phyloP scores from a whole-genome alignment of 2,113 vertebrate species.

The Plestiodon gilberti region DNA sequence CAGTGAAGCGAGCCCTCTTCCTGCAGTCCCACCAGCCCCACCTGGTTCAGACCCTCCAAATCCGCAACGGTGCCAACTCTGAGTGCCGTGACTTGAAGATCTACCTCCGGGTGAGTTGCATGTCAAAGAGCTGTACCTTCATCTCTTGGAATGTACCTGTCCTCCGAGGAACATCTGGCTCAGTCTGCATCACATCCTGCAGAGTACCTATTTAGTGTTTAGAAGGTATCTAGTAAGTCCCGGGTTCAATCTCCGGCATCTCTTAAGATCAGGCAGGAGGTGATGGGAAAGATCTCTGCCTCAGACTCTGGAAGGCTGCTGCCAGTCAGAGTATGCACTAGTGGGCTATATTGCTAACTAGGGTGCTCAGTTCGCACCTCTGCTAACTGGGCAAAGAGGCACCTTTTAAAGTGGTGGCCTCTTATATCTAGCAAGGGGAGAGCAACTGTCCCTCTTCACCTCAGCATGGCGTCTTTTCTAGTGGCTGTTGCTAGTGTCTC shows the following conservation, averaged over 20 bases:
- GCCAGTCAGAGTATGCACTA: too few species aligned
- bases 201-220: background rate
- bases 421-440: too few species aligned
- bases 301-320: background rate
- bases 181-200: background rate
- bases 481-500: too few species aligned
- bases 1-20: conserved; percentile 84
- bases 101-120: conserved; percentile 82
- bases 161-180: background rate
- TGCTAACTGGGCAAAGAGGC: too few species aligned
- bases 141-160: too few species aligned
- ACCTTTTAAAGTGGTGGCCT: too few species aligned
- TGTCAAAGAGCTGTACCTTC: too few species aligned
- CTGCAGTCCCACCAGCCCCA: conserved; percentile 78
- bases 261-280: background rate
- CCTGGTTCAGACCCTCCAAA: conserved; percentile 72
- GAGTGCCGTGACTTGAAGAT: conserved; percentile 84
- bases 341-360: too few species aligned
- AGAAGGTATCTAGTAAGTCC: background rate
- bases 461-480: too few species aligned
- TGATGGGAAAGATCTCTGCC: background rate
- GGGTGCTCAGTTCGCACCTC: too few species aligned
- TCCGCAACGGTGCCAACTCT: conserved; percentile 76
- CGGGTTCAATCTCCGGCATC: background rate
- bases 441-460: too few species aligned